Conservation (phyloP, 2,113 vertebrate species). For the Channa maculata region DNA sequence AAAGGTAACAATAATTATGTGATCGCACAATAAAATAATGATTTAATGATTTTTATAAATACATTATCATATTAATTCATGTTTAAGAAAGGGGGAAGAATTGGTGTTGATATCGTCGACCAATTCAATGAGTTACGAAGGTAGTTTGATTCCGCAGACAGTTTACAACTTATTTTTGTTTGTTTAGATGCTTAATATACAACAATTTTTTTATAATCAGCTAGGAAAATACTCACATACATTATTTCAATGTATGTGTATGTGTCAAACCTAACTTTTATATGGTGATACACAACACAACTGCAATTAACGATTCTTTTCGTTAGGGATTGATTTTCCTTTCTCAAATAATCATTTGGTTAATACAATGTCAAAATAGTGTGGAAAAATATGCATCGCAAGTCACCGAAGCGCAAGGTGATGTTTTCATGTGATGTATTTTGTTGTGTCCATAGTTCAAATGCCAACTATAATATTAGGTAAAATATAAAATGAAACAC, state of each 20-base stretch:
- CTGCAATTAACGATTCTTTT: background rate
- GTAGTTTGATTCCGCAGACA: background rate
- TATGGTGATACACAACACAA: background rate
- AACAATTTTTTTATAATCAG: background rate
- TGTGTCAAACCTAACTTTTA: background rate
- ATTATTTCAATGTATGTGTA: too few relatives aligned
- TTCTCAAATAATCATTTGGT: background rate
- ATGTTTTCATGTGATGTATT: background rate
- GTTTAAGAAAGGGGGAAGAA: background rate
- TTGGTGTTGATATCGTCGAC: background rate
- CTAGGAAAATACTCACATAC: background rate
- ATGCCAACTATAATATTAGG: background rate
- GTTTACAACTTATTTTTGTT: too few relatives aligned
- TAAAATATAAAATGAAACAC: background rate
- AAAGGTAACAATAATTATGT: constrained; percentile 12
- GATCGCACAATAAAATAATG: background rate
- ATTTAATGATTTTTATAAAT: background rate
- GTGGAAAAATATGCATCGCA: background rate
- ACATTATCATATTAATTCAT: background rate
- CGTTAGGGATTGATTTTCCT: background rate
- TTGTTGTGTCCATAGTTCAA: background rate
- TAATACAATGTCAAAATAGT: background rate
- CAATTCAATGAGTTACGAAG: background rate
- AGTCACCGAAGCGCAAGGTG: background rate
- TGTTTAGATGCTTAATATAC: too few relatives aligned